Base-by-base conservation (phyloP, 2,113 vertebrate species). In the Paedocypris sp. region DNA sequence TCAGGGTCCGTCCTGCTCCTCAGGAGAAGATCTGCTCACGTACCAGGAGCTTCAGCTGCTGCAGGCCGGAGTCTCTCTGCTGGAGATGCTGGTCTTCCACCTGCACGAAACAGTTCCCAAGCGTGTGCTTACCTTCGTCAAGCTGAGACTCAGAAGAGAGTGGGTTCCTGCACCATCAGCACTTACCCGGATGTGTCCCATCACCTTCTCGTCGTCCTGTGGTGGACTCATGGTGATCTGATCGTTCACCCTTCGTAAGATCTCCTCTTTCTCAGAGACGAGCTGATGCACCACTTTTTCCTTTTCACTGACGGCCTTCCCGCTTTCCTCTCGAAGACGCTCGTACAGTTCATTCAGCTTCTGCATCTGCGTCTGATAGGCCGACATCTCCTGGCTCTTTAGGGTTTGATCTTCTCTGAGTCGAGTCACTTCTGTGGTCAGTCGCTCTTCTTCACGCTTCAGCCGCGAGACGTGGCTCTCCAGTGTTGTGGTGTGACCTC, bases 111-210 rank as follows among this genome's bases (percentile, higher is more conserved):
- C 7, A 1, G 64, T 3, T 61, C 60, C 38, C 79, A 32, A n/a
- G n/a, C n/a, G 15, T 73, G 75, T 25, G 82, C 84, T 0, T 33
- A 29, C 22, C 5, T 8, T 2, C 3, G 26, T 22, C 6, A 22
- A 16, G 10, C 2, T 3, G 23, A 16, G 26, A 29, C 13, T 19
- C 18, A 79, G 70, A 86, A 79, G 57, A 89, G 83, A 42, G 76
- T 63, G 41, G 89, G 81, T 67, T 45, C 89, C 86, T 80, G 83
- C 77, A 64, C 78, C 73, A 79, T 87, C 85, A 53, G 64, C 86
- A 94, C 91, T 90, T 85, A 94, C 91, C 91, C 91, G 74, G 54
- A 76, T 82, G 77, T 85, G 89, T 68, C 75, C 85, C 76, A 89
- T 84, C 7, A 72, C 79, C 75, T 73, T 73, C 82, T 82, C 66